Base-by-base conservation (phyloP, 2,113 vertebrate species). In the Larimichthys polyactis region DNA sequence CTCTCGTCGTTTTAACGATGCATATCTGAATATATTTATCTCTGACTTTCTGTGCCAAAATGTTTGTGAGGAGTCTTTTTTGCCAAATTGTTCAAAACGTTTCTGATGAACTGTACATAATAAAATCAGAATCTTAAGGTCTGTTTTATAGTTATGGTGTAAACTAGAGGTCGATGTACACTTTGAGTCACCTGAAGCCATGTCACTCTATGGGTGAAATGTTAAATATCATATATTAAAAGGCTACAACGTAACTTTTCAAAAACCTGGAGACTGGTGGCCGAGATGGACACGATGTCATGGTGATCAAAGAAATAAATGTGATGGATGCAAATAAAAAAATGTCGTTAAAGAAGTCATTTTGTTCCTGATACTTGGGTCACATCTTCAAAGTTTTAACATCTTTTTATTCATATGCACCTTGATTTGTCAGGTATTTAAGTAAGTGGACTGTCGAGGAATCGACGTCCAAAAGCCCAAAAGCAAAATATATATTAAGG, bases 51-150 rank as follows among this genome's bases (percentile, higher is more conserved):
- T 81, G 83, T 91, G 88, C 81, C 85, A 93, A 90, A 40, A 91
- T 88, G 84, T 90, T 84, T 87, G 88, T 91, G 91, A 90, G 69
- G 63, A 63, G 36, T 40, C 78, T 71, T 71, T 77, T 85, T 85
- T 78, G 71, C 81, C 87, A 57, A 89, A 86, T 44, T 78, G 68
- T 87, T 79, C 40, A 78, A 58, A 60, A 48, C 3, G 3, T 91
- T 88, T 87, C 65, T 77, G 84, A 89, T 58, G 62, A 90, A 79
- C 16, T 91, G 91, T 90, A 88, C 32, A 90, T 81, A 89, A 87
- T 85, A 89, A 91, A 91, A 92, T 63, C 40, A 27, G 65, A 79
- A 72, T 81, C 75, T 81, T 46, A 72, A 78, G 46, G 5, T 40
- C 32, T 44, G 54, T 77, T 76, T 66, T 22, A 10, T 36, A 15